Base-by-base conservation (phyloP, 2,113 vertebrate species). In the Nibea albiflora region DNA sequence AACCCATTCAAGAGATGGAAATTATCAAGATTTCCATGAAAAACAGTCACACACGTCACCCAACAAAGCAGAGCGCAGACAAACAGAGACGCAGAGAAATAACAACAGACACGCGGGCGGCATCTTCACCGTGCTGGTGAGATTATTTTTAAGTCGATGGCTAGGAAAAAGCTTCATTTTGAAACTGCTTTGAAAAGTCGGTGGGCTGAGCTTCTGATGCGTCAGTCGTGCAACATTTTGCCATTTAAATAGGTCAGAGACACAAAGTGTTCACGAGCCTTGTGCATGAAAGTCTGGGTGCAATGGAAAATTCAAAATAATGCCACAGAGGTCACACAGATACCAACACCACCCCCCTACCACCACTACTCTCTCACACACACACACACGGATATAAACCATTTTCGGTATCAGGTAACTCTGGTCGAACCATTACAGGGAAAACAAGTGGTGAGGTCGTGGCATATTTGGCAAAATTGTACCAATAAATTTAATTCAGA, bases 361-460 rank as follows among this genome's bases (percentile, higher is more conserved):
- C 35, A 35, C 35, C 35, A 8, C 35, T 8, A 35, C 35, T 35
- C 35, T 35, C 35, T 35, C 35, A 57, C 39, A 53, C 47, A 63
- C 61, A 67, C 44, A 50, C 12, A 16, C 49, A 22, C 24, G 50
- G 46, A 53, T 24, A 56, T 3, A 70, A 44, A 54, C 22, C 68
- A 61, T 67, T 88, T 76, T 65, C 39, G 57, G 58, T 60, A 85
- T 85, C 58, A 68, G 61, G 86, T 75, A 89, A 84, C 79, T 89
- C 81, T 91, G 85, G 66, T 61, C 76, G 56, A 68, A 70, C 70
- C 44, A 83, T 83, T 28, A 61, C 60, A 52, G 35, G 35, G 58
- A 76, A 31, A 73, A 73, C 42, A n/a, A 31, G 76, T 2, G 16
- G 63, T 53, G 58, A 76, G 39, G 5, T 65, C 69, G 57, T 76